Conservation (phyloP, 2,797 vertebrate genomes). For the Zenarchopterus dispar region DNA sequence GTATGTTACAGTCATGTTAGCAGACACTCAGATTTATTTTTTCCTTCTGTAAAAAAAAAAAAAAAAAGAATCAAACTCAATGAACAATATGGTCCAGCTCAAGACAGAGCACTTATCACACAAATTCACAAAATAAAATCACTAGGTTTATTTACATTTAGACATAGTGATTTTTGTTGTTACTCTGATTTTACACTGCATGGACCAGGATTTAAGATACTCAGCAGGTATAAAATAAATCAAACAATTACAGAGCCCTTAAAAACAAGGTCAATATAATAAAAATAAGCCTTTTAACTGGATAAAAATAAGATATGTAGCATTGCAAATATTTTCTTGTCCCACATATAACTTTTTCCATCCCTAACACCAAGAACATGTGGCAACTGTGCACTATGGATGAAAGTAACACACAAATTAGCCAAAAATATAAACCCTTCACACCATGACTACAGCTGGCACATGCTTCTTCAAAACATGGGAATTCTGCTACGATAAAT, state of each 20-base stretch:
- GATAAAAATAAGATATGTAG: neutral
- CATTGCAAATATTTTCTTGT: neutral
- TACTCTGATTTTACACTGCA: neutral
- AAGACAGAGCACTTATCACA: too few relatives aligned
- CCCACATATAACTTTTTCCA: neutral
- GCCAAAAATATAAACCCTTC: neutral
- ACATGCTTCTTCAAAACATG: neutral
- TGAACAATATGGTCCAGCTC: too few relatives aligned
- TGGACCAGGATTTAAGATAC: neutral
- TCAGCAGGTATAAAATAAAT: neutral
- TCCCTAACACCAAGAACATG: too few relatives aligned
- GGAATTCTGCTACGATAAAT: neutral
- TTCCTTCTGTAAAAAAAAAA: neutral
- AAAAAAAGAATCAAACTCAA: too few relatives aligned
- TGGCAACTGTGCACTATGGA: neutral
- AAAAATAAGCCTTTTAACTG: neutral
- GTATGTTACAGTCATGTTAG: constrained; percentile 1
- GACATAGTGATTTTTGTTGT: neutral
- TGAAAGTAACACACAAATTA: neutral
- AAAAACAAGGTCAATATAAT: constrained; percentile 7
- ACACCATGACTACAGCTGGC: neutral
- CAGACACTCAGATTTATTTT: neutral
- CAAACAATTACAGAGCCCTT: neutral
- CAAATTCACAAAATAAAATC: too few relatives aligned
- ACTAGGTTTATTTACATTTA: neutral